Base-by-base conservation (phyloP, 2,797 vertebrate species). In the Enteromius afrohamiltoni region DNA sequence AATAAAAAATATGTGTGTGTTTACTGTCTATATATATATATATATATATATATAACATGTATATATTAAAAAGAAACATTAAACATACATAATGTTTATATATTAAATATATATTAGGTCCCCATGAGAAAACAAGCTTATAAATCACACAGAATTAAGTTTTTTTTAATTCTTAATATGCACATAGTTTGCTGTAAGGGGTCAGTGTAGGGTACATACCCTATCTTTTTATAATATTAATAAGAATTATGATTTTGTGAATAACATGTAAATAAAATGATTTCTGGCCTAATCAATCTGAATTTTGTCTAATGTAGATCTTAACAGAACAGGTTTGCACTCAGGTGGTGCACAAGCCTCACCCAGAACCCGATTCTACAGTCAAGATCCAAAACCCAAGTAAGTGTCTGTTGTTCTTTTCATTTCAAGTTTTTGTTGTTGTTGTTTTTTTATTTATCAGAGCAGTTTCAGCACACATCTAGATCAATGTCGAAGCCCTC, bases 371-470 rank as follows among this genome's bases (percentile, higher is more conserved):
- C 3, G 98, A 99, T 91, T 98, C 98, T 40, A 97, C 97, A 6
- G 96, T 99, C 93, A 99, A 99, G 94, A 99, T 99, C 91, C 98
- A 99, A 91, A 99, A 99, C 91, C 98, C 98, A 89, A 99, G 98
- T 99, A 93, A 96, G 97, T 91, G 86, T 42, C 13, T 3, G 3
- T 23, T 19, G 19, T 29, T 64, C 19, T 19, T 31, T 34, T 17
- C 40, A 17, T 74, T 62, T 74, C 42, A 45, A 17, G 26, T 42
- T 67, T 19, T 47, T 40, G 40, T 40, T 40, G 40, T 40, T 40
- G 37, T 40, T 8, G 37, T 37, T 40, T 40, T 40, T 40, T 42
- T 10, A 42, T 10, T 42, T 49, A 49, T 31, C 7, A 42, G 26
- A 53, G 69, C 14, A 17, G 40, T 29, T 70, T 53, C 5, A 26